These are phyloP conservation scores for Dendrocopos noguchii DNA, from an alignment of 2,113 vertebrate genomes.

Conservation along the genomic window DNA sequence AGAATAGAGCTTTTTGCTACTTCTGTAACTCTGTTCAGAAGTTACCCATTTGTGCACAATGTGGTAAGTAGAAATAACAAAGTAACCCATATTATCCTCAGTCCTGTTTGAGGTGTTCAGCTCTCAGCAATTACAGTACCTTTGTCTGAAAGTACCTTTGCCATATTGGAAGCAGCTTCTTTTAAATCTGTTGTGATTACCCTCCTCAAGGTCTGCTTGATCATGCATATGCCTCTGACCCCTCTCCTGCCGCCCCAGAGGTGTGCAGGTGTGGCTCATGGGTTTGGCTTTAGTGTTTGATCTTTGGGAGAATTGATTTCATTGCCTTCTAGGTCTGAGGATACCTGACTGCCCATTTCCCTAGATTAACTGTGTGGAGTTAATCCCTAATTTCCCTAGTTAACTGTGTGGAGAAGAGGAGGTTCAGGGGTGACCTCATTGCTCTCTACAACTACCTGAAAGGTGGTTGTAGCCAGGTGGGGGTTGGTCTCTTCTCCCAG, in stretches of 20 bases:
- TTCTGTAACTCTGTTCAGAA: slow-evolving; percentile 95
- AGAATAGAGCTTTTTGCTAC: slow-evolving; percentile 98
- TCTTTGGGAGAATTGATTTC: not conserved
- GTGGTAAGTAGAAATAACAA: slow-evolving; percentile 84
- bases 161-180: not conserved
- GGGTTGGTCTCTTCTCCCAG: too few species aligned
- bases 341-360: not conserved
- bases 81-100: not conserved
- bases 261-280: not conserved
- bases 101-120: not conserved
- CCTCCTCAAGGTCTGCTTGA: not conserved
- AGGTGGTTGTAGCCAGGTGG: too few species aligned
- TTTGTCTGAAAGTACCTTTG: not conserved
- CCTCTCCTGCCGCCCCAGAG: not conserved
- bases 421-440: too few species aligned
- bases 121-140: not conserved
- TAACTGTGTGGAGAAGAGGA: too few species aligned
- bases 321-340: not conserved
- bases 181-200: not conserved
- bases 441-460: too few species aligned
- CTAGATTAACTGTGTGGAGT: fast-evolving
- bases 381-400: too few species aligned
- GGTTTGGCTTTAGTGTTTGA: not conserved
- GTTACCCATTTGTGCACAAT: slow-evolving; percentile 94
- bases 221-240: not conserved